Conservation (phyloP, 1,140 invertebrate genomes). For the Ladona fulva region DNA sequence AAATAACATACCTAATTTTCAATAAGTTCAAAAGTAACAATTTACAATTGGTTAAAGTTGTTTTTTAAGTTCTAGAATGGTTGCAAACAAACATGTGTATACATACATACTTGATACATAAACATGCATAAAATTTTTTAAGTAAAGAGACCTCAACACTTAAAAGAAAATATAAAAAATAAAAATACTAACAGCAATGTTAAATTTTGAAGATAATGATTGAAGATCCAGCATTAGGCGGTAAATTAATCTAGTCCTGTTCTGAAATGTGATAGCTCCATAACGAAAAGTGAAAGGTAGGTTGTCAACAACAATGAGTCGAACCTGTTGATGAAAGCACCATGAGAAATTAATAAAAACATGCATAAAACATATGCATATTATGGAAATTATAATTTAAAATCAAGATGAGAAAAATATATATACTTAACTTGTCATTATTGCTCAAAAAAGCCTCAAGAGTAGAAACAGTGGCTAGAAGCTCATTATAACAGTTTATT, state of each 20-base stretch:
- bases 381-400: not conserved
- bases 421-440: slow-evolving; percentile 20
- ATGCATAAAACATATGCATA: not conserved
- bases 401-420: not conserved
- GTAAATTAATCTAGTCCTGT: not conserved
- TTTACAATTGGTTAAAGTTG: too few relatives aligned
- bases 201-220: not conserved
- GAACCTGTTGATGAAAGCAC: not conserved
- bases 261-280: not conserved
- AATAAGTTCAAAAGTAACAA: too few relatives aligned
- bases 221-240: not conserved
- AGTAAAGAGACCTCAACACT: too few relatives aligned
- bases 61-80: too few relatives aligned
- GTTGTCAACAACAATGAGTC: not conserved
- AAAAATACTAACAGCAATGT: not conserved
- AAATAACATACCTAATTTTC: too few relatives aligned
- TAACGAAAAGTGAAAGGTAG: not conserved
- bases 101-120: too few relatives aligned
- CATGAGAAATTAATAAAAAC: not conserved
- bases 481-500: slow-evolving; percentile 15
- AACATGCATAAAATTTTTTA: too few relatives aligned
- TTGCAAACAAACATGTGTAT: too few relatives aligned
- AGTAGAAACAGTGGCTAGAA: slow-evolving; percentile 19
- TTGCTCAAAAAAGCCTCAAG: slow-evolving; percentile 19
- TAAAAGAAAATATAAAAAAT: not conserved